Percentiles rank a stretch among this genome's conserved stretches.
Evolutionary conservation across 2,888 invertebrate species (phyloP).

Genomic region (Drosophila fungiperda): DNA sequence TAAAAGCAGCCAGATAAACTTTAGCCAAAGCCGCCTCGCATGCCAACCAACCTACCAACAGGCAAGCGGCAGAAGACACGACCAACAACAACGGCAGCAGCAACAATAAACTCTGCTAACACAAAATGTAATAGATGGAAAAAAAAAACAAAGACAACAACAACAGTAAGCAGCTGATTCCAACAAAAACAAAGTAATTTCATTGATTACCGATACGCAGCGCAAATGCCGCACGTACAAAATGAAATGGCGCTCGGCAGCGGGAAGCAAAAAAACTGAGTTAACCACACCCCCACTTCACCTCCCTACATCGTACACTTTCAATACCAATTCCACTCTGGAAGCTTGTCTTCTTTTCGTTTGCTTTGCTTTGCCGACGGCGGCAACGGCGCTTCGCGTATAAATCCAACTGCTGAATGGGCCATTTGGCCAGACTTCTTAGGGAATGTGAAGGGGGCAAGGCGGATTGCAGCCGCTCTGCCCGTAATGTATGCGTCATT

Average conservation of each 20-base stretch:
- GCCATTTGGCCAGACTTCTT: constrained; percentile 54
- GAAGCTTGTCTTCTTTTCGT: constrained; percentile 40
- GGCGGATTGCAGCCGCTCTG: background rate
- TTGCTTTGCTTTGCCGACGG: constrained; percentile 63
- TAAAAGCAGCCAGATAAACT: constrained; percentile 74
- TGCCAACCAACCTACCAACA: constrained; percentile 56
- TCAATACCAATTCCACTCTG: constrained; percentile 3
- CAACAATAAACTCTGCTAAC: constrained; percentile 36
- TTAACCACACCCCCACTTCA: constrained; percentile 13
- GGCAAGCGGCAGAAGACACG: constrained; percentile 31
- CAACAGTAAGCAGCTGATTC: constrained; percentile 70
- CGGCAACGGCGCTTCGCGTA: constrained; percentile 77
- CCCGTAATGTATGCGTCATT: constrained; percentile 70
- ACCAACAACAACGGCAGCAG: constrained; percentile 44
- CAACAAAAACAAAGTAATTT: constrained; percentile 71
- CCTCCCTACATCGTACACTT: background rate
- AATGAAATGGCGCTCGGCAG: constrained; percentile 45
- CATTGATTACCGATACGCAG: constrained; percentile 80
- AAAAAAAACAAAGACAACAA: constrained; percentile 43
- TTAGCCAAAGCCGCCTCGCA: constrained; percentile 68
- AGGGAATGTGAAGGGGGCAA: constrained; percentile 7
- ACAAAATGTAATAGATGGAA: constrained; percentile 65
- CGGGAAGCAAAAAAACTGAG: constrained; percentile 36
- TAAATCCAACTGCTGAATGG: constrained; percentile 70
- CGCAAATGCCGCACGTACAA: constrained; percentile 70